Evolutionary conservation across 2,113 vertebrate species (phyloP).

Genomic region (Leucopsar rothschildi): DNA sequence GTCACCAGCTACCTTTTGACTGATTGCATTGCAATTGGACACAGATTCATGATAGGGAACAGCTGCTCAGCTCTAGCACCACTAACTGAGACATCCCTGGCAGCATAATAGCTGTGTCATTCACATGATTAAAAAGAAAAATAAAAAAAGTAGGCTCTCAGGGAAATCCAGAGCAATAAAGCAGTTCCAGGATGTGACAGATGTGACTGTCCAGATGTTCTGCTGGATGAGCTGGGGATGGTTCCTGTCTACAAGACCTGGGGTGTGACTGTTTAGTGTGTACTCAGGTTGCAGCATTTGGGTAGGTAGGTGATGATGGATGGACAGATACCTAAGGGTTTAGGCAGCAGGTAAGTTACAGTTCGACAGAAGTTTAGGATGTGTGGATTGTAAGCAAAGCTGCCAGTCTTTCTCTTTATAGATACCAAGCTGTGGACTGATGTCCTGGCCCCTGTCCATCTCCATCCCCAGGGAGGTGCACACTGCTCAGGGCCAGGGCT

Average conservation of each 20-base stretch:
- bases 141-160: background rate
- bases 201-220: background rate
- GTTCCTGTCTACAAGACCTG: background rate
- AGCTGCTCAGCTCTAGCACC: background rate
- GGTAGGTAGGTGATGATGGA: background rate
- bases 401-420: background rate
- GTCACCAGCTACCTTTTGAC: background rate
- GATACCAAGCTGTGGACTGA: rapidly evolving
- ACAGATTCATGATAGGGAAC: rapidly evolving
- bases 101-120: background rate
- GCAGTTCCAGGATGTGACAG: background rate
- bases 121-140: background rate
- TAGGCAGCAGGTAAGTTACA: background rate
- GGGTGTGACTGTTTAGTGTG: background rate
- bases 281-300: background rate
- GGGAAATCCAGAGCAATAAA: background rate
- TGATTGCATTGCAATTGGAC: background rate
- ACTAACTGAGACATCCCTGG: background rate
- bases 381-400: background rate
- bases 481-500: background rate
- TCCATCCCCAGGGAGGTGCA: background rate
- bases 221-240: background rate
- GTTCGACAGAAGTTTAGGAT: background rate
- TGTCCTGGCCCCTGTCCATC: background rate
- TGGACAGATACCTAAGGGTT: background rate